Evolutionary conservation across 2,113 vertebrate species (phyloP).

Genomic region (Oriolus oriolus): DNA sequence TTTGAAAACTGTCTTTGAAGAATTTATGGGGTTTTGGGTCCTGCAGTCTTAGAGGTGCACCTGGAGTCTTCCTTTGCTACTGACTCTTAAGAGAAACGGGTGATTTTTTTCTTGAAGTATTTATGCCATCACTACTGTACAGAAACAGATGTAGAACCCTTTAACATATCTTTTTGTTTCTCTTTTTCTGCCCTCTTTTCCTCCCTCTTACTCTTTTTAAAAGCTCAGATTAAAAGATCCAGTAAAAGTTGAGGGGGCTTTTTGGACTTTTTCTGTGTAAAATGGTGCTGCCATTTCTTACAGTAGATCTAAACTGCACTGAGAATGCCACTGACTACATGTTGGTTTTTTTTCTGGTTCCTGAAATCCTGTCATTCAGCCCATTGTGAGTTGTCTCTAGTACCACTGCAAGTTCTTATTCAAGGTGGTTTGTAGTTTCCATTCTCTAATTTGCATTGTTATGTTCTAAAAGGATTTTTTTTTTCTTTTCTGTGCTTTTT

Average conservation of each 20-base stretch:
- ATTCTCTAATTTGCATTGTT: not conserved
- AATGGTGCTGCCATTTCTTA: not conserved
- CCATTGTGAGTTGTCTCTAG: not conserved
- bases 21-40: rapidly evolving
- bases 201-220: not conserved
- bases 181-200: not conserved
- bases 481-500: not conserved
- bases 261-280: not conserved
- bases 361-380: not conserved
- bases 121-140: not conserved
- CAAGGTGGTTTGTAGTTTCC: not conserved
- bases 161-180: not conserved
- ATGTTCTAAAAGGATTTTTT: not conserved
- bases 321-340: not conserved
- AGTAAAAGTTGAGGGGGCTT: not conserved
- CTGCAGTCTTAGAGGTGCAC: not conserved
- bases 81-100: not conserved
- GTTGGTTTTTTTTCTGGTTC: not conserved
- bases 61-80: not conserved
- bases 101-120: not conserved
- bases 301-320: not conserved
- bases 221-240: not conserved
- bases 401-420: not conserved
- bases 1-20: not conserved
- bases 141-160: not conserved